phyloP scores from a whole-genome alignment of 2,113 vertebrate species.

The Gymnogyps californianus region DNA sequence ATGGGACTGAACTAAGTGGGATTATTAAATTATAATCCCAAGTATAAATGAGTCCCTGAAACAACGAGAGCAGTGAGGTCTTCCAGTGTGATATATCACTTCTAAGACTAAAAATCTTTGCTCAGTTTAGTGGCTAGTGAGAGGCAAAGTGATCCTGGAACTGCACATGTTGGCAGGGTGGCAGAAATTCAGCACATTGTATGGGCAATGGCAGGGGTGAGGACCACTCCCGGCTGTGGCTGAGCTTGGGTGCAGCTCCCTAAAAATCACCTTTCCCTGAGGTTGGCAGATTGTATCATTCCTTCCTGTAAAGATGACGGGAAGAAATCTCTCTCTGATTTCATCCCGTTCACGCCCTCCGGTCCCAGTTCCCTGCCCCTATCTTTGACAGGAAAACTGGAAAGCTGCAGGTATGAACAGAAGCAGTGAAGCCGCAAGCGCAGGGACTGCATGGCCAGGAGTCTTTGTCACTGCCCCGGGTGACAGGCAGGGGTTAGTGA shows the following conservation, averaged over 20 bases:
- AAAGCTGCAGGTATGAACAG: background rate
- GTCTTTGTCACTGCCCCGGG: background rate
- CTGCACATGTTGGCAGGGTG: background rate
- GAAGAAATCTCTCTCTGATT: background rate
- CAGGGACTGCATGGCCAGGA: background rate
- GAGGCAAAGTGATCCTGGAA: background rate
- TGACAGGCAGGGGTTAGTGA: background rate
- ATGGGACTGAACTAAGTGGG: background rate
- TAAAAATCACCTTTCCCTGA: background rate
- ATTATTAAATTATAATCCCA: background rate
- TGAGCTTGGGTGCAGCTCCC: background rate
- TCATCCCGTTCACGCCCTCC: too few relatives aligned
- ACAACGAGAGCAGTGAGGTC: background rate
- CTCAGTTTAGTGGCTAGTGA: background rate
- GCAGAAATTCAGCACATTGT: fast-evolving
- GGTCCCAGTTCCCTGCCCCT: too few relatives aligned
- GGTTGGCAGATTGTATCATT: background rate
- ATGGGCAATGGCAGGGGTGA: background rate
- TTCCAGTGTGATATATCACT: background rate
- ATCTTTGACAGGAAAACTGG: background rate
- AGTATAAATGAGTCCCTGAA: background rate
- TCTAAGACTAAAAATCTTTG: background rate
- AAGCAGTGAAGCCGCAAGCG: background rate
- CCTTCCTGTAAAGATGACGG: background rate
- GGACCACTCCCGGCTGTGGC: background rate